Conservation (phyloP, 2,113 vertebrate species). For the Strix aluco region DNA sequence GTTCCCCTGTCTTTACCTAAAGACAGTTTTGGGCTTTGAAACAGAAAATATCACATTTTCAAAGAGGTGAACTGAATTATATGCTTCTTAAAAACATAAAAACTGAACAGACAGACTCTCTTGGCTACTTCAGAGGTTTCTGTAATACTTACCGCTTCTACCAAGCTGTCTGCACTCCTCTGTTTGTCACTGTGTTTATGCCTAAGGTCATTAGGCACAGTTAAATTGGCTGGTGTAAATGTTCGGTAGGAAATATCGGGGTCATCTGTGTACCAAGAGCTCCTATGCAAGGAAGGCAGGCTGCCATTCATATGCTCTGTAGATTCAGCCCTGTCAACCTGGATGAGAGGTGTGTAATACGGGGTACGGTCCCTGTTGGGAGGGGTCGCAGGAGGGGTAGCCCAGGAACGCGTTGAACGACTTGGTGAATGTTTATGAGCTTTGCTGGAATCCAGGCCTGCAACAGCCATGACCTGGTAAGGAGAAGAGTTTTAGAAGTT, state of each 20-base stretch:
- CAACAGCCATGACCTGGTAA: slow-evolving; percentile 94
- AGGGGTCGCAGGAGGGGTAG: slow-evolving; percentile 92
- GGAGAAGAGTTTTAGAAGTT: background rate
- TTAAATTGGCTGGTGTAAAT: slow-evolving; percentile 90
- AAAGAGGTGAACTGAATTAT: background rate
- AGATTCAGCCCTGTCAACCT: slow-evolving; percentile 88
- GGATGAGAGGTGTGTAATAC: slow-evolving; percentile 93
- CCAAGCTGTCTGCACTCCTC: slow-evolving; percentile 94
- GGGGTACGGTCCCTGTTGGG: slow-evolving; percentile 86
- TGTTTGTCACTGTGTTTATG: slow-evolving; percentile 95
- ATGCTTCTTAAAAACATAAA: background rate
- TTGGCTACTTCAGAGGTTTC: background rate
- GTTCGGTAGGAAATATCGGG: slow-evolving; percentile 87
- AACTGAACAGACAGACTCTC: background rate
- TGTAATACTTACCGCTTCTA: slow-evolving; percentile 89
- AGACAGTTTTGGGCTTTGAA: background rate
- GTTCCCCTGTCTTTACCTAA: background rate
- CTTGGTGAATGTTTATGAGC: slow-evolving; percentile 92
- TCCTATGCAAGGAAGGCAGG: slow-evolving; percentile 88
- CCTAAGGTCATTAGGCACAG: slow-evolving; percentile 89
- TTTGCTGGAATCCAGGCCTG: slow-evolving; percentile 94
- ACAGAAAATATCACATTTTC: background rate
- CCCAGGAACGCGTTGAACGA: slow-evolving; percentile 95
- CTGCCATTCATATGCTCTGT: slow-evolving; percentile 84
- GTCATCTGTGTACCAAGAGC: slow-evolving; percentile 98